Percentiles rank a stretch among this genome's conserved stretches.
Conservation (phyloP, 2,113 vertebrate genomes). For the Festucalex cinctus region DNA sequence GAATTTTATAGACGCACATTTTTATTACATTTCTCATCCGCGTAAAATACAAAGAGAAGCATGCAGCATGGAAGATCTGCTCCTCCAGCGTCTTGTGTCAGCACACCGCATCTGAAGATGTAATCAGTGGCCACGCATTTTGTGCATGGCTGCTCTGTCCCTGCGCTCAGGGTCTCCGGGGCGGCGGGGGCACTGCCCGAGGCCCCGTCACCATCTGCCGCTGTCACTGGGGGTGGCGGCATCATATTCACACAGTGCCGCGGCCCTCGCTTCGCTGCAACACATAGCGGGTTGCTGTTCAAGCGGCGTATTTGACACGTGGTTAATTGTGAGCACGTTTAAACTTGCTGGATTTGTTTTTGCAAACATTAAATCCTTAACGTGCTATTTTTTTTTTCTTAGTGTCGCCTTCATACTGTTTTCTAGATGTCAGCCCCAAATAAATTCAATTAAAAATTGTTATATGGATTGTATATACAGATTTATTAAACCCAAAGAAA, state of each 20-base stretch:
- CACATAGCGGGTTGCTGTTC: conserved; percentile 4
- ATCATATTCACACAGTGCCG: conserved; percentile 23
- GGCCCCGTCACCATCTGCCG: conserved; percentile 60
- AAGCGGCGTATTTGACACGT: not conserved
- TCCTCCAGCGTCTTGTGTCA: conserved; percentile 37
- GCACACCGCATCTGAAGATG: conserved; percentile 31
- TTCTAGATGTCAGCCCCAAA: not conserved
- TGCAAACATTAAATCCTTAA: no score
- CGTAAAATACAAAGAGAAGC: conserved; percentile 10
- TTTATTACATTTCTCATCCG: not conserved
- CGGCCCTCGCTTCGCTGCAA: conserved; percentile 9
- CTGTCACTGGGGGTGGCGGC: conserved; percentile 42
- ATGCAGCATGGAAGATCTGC: conserved; percentile 25
- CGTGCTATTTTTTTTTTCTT: no score
- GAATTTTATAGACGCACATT: not conserved
- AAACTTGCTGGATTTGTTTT: not conserved
- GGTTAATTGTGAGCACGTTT: not conserved
- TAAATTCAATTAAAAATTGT: no score
- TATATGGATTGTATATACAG: no score
- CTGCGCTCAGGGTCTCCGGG: conserved; percentile 24
- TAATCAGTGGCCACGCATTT: conserved; percentile 49
- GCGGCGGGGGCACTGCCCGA: conserved; percentile 21
- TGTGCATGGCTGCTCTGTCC: conserved; percentile 54
- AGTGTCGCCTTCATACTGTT: not conserved
- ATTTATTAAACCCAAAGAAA: no score